A percentile compares a stretch with the other conserved stretches of the same genome.
Evolutionary conservation across 2,888 invertebrate genomes (phyloP).

Genomic region (Muscina levida): DNA sequence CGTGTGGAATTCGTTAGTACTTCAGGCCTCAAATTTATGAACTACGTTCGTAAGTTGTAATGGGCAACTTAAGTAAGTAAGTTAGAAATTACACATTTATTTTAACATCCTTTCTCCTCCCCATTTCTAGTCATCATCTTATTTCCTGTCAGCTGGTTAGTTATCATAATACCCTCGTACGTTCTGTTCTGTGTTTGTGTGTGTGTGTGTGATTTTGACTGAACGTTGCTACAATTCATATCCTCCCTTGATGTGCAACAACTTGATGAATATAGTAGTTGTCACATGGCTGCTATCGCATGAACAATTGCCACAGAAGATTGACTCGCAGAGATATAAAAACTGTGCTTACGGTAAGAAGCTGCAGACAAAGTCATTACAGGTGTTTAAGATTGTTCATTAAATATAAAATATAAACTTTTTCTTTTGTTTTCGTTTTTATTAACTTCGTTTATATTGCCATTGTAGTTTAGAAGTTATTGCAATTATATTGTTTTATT

Average conservation of each 20-base stretch:
- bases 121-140: too few species aligned
- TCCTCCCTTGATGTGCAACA: neutral
- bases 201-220: neutral
- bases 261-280: conserved; percentile 58
- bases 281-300: conserved; percentile 28
- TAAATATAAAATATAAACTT: conserved; percentile 2
- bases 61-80: too few species aligned
- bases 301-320: conserved; percentile 8
- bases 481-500: neutral
- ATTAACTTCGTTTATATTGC: conserved; percentile 16
- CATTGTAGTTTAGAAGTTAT: neutral
- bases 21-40: too few species aligned
- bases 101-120: too few species aligned
- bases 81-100: too few species aligned
- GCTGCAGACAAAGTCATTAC: conserved; percentile 48
- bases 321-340: conserved; percentile 5
- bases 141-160: too few species aligned
- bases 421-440: conserved; percentile 8
- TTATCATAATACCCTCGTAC: too few species aligned
- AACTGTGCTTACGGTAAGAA: neutral
- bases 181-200: neutral
- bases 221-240: neutral
- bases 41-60: too few species aligned
- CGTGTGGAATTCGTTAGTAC: too few species aligned
- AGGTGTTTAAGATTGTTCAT: conserved; percentile 55